Base-by-base conservation (phyloP, 37 sponge, comb jelly and placozoan genomes). In the Bolinopsis microptera region DNA sequence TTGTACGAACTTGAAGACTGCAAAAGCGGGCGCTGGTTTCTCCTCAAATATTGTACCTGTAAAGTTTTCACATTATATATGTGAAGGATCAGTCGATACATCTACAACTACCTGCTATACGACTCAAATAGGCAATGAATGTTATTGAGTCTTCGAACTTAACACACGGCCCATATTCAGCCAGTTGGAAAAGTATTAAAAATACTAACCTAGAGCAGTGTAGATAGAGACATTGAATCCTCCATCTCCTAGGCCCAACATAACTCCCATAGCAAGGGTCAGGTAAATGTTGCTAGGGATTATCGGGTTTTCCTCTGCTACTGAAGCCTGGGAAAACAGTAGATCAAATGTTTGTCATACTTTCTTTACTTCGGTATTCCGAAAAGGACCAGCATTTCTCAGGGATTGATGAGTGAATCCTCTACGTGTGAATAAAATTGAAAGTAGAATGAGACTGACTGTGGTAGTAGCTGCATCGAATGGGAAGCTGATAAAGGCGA, bases 401-500 rank as follows among this genome's bases (percentile, higher is more conserved):
- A n/a, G n/a, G n/a, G n/a, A n/a, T n/a, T n/a, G n/a, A n/a, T n/a
- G n/a, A n/a, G n/a, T n/a, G n/a, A n/a, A n/a, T n/a, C n/a, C n/a
- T n/a, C n/a, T n/a, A n/a, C n/a, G n/a, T n/a, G n/a, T n/a, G n/a
- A n/a, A n/a, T n/a, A n/a, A n/a, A n/a, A n/a, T n/a, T n/a, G n/a
- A n/a, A n/a, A n/a, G n/a, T n/a, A n/a, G n/a, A n/a, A n/a, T n/a
- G n/a, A n/a, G 13, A 36, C 82, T 1, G 1, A 80, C 82, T 13
- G 82, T 80, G 82, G 82, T 80, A 13, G 82, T 80, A 13, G 82
- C 82, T 32, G 82, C 82, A 36, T 80, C 82, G 38, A 80, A 80
- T 32, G 82, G 82, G 82, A 80, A 80, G 82, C 82, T 80, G 82
- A 80, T 80, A 33, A 80, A 80, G 32, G 82, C 82, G 8, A 80